Percentiles rank a stretch among this genome's conserved stretches.
These are phyloP conservation scores for Acanthurus lineatus DNA, from an alignment of 2,797 vertebrate species.

Conservation along the genomic window DNA sequence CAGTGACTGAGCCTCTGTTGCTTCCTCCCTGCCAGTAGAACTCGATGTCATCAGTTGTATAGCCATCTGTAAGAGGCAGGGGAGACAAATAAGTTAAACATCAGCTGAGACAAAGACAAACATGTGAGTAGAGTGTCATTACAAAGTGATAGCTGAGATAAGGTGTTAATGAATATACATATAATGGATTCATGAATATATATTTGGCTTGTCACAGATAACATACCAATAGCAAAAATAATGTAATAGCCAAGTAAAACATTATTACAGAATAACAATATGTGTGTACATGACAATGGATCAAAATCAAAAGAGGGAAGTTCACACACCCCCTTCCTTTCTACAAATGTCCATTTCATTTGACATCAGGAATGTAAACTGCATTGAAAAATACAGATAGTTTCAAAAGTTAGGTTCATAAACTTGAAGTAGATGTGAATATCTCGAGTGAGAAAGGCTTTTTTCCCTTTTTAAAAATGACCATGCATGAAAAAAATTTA, in stretches of 20 bases:
- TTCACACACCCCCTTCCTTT: no score
- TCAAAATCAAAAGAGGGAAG: no score
- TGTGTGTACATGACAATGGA: no score
- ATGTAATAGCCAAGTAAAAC: background rate
- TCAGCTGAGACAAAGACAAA: background rate
- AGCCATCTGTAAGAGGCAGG: conserved; percentile 88
- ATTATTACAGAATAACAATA: background rate
- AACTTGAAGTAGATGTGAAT: no score
- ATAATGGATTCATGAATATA: background rate
- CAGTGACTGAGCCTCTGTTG: conserved; percentile 87
- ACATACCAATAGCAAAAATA: no score
- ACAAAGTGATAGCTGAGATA: background rate
- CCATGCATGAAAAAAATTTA: no score
- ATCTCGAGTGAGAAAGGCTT: no score
- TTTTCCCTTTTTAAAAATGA: no score
- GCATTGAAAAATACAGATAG: no score
- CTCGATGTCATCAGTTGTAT: conserved; percentile 96
- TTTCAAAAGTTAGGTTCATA: no score
- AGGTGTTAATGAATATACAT: background rate
- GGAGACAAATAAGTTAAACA: conserved; percentile 3
- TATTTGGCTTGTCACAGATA: background rate
- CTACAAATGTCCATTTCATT: no score
- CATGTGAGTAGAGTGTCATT: background rate
- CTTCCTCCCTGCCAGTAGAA: conserved; percentile 95
- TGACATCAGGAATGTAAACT: no score